These are phyloP conservation scores for Corythornis cristatus DNA, from an alignment of 2,113 vertebrate genomes.

Conservation along the genomic window DNA sequence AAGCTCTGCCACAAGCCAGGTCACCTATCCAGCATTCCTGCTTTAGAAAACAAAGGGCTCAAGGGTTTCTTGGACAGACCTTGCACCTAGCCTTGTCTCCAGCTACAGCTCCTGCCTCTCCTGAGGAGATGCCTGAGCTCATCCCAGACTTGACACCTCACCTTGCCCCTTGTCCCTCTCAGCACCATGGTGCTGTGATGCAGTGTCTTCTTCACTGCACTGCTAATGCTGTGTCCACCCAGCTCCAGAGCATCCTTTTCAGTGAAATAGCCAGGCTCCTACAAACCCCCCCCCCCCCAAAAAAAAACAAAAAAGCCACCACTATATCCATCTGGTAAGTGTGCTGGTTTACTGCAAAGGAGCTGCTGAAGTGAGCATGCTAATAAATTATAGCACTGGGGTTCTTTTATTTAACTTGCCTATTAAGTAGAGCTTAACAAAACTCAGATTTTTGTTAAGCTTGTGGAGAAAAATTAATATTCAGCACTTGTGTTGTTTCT, in stretches of 20 bases:
- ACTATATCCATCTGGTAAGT: accelerated
- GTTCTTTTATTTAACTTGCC: background rate
- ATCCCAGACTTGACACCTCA: background rate
- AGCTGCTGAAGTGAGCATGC: background rate
- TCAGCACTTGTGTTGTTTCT: background rate
- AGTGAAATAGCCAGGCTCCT: accelerated
- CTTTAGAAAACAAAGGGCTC: background rate
- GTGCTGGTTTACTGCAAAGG: background rate
- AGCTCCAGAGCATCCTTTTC: background rate
- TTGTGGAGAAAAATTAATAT: background rate
- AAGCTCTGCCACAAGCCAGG: background rate
- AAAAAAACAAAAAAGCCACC: background rate
- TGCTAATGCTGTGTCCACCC: accelerated
- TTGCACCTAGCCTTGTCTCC: background rate
- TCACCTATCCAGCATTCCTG: background rate
- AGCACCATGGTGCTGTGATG: background rate
- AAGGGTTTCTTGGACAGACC: background rate
- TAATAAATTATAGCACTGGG: background rate
- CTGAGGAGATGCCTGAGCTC: background rate
- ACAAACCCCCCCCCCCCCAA: too few species aligned
- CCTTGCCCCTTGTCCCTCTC: background rate
- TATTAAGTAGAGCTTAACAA: background rate
- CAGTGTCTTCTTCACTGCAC: background rate
- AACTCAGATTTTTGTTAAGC: background rate
- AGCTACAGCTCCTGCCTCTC: background rate